Evolutionary conservation across 2,888 invertebrate species (phyloP), one percentile per base, ranked within the genome.

Genomic region (Fissipunctia ypsillon): DNA sequence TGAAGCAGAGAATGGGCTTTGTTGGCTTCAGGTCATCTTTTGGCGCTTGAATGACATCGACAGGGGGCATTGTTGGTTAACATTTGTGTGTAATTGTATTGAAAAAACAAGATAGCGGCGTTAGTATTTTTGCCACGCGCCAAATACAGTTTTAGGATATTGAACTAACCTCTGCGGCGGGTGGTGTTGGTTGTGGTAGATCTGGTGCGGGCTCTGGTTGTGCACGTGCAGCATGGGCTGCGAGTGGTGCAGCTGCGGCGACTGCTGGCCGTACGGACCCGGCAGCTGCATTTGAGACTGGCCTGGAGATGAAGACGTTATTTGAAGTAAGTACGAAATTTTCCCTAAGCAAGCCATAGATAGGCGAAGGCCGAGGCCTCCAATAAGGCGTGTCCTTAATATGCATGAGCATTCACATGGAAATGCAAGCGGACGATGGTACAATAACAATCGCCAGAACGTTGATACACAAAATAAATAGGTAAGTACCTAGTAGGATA

Each of bases 131-230:
- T 14, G 14, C 3, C 14, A 35, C 1, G 57, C 14, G 38, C 16
- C 14, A 12, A 43, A 43, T 31, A 10, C 31, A 45, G 16, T n/a
- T 6, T 0, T 64, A 50, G 2, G 0, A 64, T 35, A 31, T 50
- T 16, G 16, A 50, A n/a, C 61, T 74, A 66, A 93, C 94, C 93
- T 91, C 72, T 93, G 94, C n/a, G 90, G 90, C 57, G 90, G 92
- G 45, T 82, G 80, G 43, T 92, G 91, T 31, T 93, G 93, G 77
- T 90, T 90, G 85, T 92, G 92, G 75, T 91, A 92, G 25, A 85
- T 82, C 75, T 92, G 92, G 69, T 88, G 96, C 81, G 96, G 96
- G 69, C 95, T 67, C 7, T 84, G 87, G 19, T 76, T 84, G 48
- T 84, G 86, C 64, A 74, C 68, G 59, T 88, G 89, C 41, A 88